Evolutionary conservation across 2,888 invertebrate species (phyloP), one percentile per base, ranked within the genome.

Genomic region (Nasonia oneida): DNA sequence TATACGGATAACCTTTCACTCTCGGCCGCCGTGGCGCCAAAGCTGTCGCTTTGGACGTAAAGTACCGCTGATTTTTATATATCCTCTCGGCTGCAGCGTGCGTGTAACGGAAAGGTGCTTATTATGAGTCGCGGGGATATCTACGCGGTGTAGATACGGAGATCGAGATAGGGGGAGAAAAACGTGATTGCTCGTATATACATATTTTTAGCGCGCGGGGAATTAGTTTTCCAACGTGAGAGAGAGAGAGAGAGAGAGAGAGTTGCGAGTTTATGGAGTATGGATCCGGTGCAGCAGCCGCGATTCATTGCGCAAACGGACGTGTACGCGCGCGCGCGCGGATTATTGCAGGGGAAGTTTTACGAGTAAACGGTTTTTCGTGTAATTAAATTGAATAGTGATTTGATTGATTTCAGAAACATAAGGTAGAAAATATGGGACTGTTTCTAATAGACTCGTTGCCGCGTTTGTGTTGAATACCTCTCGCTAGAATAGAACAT

Each of bases 261-360:
- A 14, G 70, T 53, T 33, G n/a, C 37, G 37, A n/a, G 79, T 37
- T 33, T 79, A 80, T 29, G 29, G 29, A 80, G 74, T 79, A 67
- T 47, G 47, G 64, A 78, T 64, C 78, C 73, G 15, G 29, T 18
- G 74, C 39, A 29, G 29, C 1, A 29, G 29, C 29, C 29, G 29
- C 57, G 47, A 23, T 29, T 70, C 70, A 74, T 84, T 84, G 78
- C 79, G 67, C 39, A 80, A 84, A 73, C 67, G 79, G 74, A 80
- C 74, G 61, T 67, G 10, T 50, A n/a, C 8, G 37, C 14, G 39
- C 29, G 29, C 29, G 29, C 29, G 29, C 29, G 29, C 29, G 29
- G 1, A 29, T 29, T 29, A 53, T 39, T 42, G 37, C 37, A 57
- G 50, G 10, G 18, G 39, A 18, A 71, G 14, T 80, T 39, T 39